Evolutionary conservation across 92 coral and sea anemone genomes (phyloP).

Genomic region (Palythoa grandiflora): DNA sequence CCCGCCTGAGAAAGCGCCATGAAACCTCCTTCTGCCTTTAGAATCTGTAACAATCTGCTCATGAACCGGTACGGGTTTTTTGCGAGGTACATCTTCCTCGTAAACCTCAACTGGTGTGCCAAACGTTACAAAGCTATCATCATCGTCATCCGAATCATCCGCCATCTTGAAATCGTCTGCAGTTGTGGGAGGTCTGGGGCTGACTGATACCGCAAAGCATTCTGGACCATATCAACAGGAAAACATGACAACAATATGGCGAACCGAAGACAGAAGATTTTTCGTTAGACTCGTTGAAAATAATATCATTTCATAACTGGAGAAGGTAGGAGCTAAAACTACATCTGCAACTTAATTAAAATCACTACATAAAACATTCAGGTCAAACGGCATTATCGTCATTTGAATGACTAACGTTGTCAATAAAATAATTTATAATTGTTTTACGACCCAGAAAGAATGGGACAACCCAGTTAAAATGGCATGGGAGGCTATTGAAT

Average conservation of each 20-base stretch:
- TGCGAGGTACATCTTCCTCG: slow-evolving; percentile 97
- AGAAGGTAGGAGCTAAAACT: neutral
- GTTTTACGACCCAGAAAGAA: neutral
- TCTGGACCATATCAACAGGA: slow-evolving; percentile 69
- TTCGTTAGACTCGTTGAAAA: neutral
- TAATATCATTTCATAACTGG: neutral
- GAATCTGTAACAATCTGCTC: slow-evolving; percentile 97
- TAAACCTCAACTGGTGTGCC: slow-evolving; percentile 89
- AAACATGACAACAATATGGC: slow-evolving; percentile 64
- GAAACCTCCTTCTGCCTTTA: slow-evolving; percentile 95
- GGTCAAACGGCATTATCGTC: too few relatives aligned
- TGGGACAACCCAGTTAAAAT: neutral
- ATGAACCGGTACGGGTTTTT: slow-evolving; percentile 93
- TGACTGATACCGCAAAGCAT: slow-evolving; percentile 46
- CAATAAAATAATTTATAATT: neutral
- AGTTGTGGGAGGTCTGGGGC: slow-evolving; percentile 51
- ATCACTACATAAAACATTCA: neutral
- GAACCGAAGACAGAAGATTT: neutral
- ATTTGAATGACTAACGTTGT: neutral
- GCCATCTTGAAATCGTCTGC: slow-evolving; percentile 81
- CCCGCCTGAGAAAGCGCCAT: slow-evolving; percentile 99
- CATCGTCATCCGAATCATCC: slow-evolving; percentile 78
- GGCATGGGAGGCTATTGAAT: neutral
- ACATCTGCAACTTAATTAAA: neutral
- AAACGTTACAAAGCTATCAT: slow-evolving; percentile 80